Evolutionary conservation across 1,140 invertebrate genomes (phyloP).

Genomic region (Lepidurus arcticus): DNA sequence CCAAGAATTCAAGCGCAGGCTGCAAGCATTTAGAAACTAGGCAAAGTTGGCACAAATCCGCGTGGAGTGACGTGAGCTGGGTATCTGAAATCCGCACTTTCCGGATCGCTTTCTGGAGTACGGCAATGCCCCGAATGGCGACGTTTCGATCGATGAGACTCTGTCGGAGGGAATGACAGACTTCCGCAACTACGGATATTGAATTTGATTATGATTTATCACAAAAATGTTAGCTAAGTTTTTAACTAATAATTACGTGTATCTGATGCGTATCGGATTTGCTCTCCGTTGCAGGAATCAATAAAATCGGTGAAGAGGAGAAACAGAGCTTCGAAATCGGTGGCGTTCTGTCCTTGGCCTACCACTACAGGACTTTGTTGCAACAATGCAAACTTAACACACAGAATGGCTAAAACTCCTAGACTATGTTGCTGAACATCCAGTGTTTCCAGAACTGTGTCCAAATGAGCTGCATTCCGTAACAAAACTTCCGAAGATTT

Average conservation of each 20-base stretch:
- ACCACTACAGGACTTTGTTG: slow-evolving; percentile 42
- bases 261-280: slow-evolving; percentile 75
- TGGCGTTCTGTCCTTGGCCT: slow-evolving; percentile 45
- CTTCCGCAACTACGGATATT: slow-evolving; percentile 66
- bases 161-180: slow-evolving; percentile 76
- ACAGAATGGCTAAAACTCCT: slow-evolving; percentile 76
- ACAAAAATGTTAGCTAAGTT: slow-evolving; percentile 19
- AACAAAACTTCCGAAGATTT: slow-evolving; percentile 73
- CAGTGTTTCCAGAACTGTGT: slow-evolving; percentile 80
- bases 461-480: slow-evolving; percentile 74
- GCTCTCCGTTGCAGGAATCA: slow-evolving; percentile 61
- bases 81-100: slow-evolving; percentile 81
- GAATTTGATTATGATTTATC: slow-evolving; percentile 31
- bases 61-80: slow-evolving; percentile 88
- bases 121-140: slow-evolving; percentile 74
- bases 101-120: slow-evolving; percentile 74
- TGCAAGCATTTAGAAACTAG: slow-evolving; percentile 86
- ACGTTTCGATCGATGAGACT: slow-evolving; percentile 67
- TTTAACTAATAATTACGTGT: slow-evolving; percentile 63
- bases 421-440: slow-evolving; percentile 83
- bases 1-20: slow-evolving; percentile 79
- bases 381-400: slow-evolving; percentile 61
- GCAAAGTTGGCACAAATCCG: slow-evolving; percentile 87
- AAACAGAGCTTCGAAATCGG: slow-evolving; percentile 43
- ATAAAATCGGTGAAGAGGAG: slow-evolving; percentile 49